Evolutionary conservation across 2,113 vertebrate genomes (phyloP).

Genomic region (Harpagus bidentatus): DNA sequence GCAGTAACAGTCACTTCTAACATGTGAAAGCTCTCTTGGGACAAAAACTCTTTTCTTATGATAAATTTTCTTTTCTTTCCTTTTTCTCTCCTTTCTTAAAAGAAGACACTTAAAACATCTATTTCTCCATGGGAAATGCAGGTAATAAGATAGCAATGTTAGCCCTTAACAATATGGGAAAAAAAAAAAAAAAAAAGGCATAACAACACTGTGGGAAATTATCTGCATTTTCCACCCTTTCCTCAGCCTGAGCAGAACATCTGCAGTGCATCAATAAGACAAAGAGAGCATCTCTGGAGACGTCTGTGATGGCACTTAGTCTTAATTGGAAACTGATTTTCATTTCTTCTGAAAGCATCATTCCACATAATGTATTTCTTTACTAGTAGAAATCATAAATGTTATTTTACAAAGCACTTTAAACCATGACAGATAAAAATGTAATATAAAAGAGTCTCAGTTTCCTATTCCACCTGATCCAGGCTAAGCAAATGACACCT

Average conservation of each 20-base stretch:
- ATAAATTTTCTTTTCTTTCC: background rate
- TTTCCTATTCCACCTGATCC: background rate
- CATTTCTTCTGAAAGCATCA: conserved; percentile 1
- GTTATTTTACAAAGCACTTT: background rate
- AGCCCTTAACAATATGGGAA: background rate
- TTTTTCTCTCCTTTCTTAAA: background rate
- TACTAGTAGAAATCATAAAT: background rate
- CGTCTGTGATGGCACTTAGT: background rate
- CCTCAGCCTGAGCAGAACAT: background rate
- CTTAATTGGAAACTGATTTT: conserved; percentile 30
- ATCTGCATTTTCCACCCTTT: background rate
- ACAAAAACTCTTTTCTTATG: background rate
- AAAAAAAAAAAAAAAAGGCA: background rate
- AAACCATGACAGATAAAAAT: background rate
- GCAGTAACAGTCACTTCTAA: background rate
- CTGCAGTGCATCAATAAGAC: conserved; percentile 4
- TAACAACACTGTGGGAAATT: background rate
- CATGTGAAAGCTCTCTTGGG: background rate
- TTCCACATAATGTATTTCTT: background rate
- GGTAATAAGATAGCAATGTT: background rate
- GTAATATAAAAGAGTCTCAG: background rate
- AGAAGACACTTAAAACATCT: background rate
- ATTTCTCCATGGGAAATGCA: background rate
- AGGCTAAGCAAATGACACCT: background rate
- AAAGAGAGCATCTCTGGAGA: conserved; percentile 20